A percentile compares a stretch with the other conserved stretches of the same genome.
These are phyloP conservation scores for Blera fallax DNA, from an alignment of 2,888 invertebrate genomes.

Conservation along the genomic window DNA sequence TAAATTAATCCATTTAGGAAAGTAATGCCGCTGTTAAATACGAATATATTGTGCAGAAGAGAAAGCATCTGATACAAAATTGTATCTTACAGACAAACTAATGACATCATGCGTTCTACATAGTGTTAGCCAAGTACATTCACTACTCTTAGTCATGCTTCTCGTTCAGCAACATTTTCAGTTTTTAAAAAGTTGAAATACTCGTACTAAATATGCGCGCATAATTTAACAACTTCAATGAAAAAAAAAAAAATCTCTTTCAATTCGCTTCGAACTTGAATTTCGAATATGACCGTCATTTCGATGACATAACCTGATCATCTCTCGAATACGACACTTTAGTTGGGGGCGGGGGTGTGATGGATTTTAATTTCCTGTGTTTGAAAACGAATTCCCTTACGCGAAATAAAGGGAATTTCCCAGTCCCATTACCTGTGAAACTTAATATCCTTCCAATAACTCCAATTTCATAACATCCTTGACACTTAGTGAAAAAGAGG, in stretches of 20 bases:
- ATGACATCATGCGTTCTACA: not conserved
- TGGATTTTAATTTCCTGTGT: conserved; percentile 26
- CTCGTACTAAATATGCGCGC: not conserved
- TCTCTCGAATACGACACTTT: not conserved
- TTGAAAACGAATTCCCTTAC: not conserved
- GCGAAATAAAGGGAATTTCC: not conserved
- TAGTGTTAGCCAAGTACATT: not conserved
- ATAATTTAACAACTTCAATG: conserved; percentile 15
- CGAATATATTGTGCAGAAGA: no score
- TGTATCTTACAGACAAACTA: not conserved
- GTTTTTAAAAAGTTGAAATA: not conserved
- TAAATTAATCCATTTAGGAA: not conserved
- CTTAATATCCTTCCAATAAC: conserved; percentile 17
- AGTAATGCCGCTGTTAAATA: not conserved
- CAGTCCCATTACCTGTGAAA: not conserved
- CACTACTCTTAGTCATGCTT: no score
- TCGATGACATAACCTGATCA: conserved; percentile 38
- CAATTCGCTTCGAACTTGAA: not conserved
- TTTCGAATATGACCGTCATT: not conserved
- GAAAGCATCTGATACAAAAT: no score
- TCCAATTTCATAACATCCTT: conserved; percentile 12
- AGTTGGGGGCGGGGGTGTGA: not conserved
- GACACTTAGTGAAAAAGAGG: not conserved
- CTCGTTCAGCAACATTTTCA: no score
- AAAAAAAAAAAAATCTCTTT: not conserved